Evolutionary conservation across 2,888 invertebrate species (phyloP).

Genomic region (Mythimna albipuncta): DNA sequence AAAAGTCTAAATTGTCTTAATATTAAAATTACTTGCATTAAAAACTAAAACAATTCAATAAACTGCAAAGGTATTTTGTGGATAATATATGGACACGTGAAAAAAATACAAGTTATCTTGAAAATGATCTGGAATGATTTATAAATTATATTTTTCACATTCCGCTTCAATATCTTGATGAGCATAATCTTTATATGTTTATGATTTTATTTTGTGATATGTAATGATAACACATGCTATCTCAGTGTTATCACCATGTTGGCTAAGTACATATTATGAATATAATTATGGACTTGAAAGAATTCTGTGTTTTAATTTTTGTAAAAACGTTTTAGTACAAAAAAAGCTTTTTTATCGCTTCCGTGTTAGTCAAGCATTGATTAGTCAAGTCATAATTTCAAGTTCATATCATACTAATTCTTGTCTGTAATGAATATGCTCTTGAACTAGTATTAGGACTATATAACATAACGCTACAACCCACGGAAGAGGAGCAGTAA

Average conservation of each 20-base stretch:
- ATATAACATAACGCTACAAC: no score
- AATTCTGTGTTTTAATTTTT: neutral
- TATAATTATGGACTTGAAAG: neutral
- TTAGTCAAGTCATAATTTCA: no score
- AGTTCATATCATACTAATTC: no score
- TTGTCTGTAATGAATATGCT: no score
- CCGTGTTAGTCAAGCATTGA: no score
- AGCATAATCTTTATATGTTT: slow-evolving; percentile 46
- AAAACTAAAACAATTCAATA: no score
- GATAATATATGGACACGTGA: neutral
- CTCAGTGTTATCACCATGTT: slow-evolving; percentile 1
- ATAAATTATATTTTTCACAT: slow-evolving; percentile 17
- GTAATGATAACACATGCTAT: slow-evolving; percentile 33
- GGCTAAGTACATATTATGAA: slow-evolving; percentile 14
- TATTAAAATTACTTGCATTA: no score
- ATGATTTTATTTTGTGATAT: slow-evolving; percentile 40
- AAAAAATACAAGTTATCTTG: neutral
- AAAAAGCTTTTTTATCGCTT: no score
- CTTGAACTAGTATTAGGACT: no score
- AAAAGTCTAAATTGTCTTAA: neutral
- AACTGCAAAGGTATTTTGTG: no score
- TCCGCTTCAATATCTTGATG: slow-evolving; percentile 19
- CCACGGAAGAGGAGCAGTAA: no score
- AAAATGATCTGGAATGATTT: neutral
- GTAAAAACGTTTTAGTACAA: neutral